Conservation (phyloP, 92 coral and sea anemone species). For the Palythoa grandis region DNA sequence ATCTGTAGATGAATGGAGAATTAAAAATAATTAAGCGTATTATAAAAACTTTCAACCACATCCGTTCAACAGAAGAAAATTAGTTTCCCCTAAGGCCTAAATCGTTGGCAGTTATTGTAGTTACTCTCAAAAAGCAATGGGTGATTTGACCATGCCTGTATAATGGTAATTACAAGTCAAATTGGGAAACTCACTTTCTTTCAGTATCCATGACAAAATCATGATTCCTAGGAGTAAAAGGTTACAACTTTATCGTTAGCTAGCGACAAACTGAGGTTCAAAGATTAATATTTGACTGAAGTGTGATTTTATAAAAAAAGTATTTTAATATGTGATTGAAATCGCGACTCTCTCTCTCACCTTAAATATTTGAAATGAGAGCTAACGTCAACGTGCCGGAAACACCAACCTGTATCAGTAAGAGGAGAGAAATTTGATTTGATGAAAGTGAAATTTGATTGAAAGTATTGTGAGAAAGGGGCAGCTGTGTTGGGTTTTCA, state of each 20-base stretch:
- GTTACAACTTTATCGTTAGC: neutral
- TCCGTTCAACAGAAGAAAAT: neutral
- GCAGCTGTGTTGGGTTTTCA: slow-evolving; percentile 4
- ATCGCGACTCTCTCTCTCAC: neutral
- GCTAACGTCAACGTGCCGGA: slow-evolving; percentile 1
- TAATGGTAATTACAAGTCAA: neutral
- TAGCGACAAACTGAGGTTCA: neutral
- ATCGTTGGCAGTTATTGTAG: neutral
- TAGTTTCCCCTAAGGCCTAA: neutral
- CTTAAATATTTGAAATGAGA: neutral
- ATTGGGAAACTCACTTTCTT: neutral
- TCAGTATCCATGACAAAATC: neutral
- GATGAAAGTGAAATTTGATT: neutral
- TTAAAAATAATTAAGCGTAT: neutral
- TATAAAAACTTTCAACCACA: neutral
- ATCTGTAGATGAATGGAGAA: neutral
- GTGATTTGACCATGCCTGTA: neutral
- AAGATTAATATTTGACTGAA: neutral
- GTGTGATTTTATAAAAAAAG: neutral
- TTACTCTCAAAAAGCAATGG: neutral
- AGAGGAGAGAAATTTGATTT: neutral
- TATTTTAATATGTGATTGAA: neutral
- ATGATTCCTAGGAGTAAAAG: neutral
- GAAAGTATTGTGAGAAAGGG: neutral
- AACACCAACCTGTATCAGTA: neutral